Percentiles rank a stretch among this genome's conserved stretches.
These are phyloP conservation scores for Acanthurus tractus DNA, from an alignment of 2,797 vertebrate species.

Conservation along the genomic window DNA sequence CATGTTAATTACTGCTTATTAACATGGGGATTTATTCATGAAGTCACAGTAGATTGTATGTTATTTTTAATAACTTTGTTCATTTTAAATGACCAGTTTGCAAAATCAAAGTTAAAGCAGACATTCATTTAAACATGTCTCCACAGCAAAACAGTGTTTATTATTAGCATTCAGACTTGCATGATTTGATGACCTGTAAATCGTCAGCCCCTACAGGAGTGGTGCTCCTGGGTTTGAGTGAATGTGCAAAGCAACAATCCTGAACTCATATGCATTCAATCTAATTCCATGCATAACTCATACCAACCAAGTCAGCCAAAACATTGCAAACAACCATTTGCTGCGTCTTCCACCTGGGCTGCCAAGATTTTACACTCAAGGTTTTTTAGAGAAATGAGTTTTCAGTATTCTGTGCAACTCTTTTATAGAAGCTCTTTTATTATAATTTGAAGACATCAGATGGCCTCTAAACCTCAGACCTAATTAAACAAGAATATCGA, in stretches of 20 bases:
- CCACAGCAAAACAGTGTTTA: background rate
- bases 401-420: constrained; percentile 32
- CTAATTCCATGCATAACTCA: constrained; percentile 5
- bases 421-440: constrained; percentile 32
- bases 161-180: constrained; percentile 10
- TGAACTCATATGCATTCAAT: constrained; percentile 33
- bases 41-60: constrained; percentile 47
- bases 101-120: constrained; percentile 20
- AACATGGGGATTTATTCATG: constrained; percentile 63
- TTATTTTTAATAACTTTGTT: constrained; percentile 53
- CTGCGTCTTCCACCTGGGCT: constrained; percentile 27
- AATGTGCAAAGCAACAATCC: constrained; percentile 13
- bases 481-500: constrained; percentile 43
- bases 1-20: constrained; percentile 69
- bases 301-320: constrained; percentile 38
- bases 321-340: constrained; percentile 49
- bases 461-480: constrained; percentile 9
- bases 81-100: constrained; percentile 45
- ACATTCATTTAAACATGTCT: background rate
- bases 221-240: constrained; percentile 1
- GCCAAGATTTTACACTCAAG: constrained; percentile 46
- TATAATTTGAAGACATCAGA: constrained; percentile 48
- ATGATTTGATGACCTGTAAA: constrained; percentile 8
- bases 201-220: background rate
- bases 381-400: constrained; percentile 25